Evolutionary conservation across 2,888 invertebrate species (phyloP).

Genomic region (Patella depressa): DNA sequence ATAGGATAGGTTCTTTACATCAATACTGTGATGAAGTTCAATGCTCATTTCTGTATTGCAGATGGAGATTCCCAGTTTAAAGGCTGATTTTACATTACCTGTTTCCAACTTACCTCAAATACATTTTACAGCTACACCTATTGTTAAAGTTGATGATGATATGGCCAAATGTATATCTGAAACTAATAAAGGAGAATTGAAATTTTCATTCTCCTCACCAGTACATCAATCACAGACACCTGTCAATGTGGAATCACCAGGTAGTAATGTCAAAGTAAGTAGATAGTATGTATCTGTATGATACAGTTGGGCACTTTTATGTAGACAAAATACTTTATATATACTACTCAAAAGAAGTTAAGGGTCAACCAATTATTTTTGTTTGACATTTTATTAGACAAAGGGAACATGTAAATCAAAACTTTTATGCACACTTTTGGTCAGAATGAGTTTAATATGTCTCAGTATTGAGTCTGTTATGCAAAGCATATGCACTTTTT

Average conservation of each 20-base stretch:
- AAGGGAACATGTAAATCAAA: no score
- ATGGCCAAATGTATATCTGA: neutral
- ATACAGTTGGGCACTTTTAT: no score
- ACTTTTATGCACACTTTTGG: no score
- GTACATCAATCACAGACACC: constrained; percentile 46
- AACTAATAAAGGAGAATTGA: constrained; percentile 23
- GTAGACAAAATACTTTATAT: no score
- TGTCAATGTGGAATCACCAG: constrained; percentile 4
- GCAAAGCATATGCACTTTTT: no score
- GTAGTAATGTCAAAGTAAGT: neutral
- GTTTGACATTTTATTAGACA: no score
- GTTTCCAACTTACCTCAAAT: constrained; percentile 77
- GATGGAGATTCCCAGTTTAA: constrained; percentile 61
- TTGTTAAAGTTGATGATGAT: constrained; percentile 1
- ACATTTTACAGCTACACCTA: constrained; percentile 68
- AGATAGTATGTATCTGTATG: no score
- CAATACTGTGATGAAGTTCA: neutral
- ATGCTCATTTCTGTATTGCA: constrained; percentile 30
- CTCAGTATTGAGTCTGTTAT: no score
- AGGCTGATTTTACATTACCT: constrained; percentile 73
- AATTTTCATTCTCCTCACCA: constrained; percentile 59
- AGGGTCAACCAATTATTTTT: no score
- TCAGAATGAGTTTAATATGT: no score
- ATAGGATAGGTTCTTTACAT: no score
- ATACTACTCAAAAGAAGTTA: no score